Conservation (phyloP, 2,888 invertebrate species). For the Mythimna loreyi region DNA sequence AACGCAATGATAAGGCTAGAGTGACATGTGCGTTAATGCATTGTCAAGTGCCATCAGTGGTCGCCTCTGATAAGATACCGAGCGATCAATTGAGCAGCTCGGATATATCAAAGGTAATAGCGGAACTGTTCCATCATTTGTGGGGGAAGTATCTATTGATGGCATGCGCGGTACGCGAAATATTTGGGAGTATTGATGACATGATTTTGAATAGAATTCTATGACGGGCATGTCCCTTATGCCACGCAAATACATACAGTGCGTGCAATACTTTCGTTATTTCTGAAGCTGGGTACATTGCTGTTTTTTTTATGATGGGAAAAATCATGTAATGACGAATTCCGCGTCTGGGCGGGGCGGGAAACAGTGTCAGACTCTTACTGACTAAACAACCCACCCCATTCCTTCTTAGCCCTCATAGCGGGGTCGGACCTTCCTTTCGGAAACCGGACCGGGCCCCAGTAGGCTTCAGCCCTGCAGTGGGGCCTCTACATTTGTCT, state of each 20-base stretch:
- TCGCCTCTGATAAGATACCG: constrained; percentile 23
- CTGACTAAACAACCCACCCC: no score
- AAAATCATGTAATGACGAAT: no score
- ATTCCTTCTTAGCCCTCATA: no score
- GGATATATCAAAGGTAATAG: constrained; percentile 14
- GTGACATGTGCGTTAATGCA: constrained; percentile 35
- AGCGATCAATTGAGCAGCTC: constrained; percentile 14
- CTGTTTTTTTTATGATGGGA: no score
- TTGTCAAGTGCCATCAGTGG: constrained; percentile 18
- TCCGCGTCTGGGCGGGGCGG: no score
- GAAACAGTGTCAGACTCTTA: no score
- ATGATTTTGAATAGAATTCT: constrained; percentile 1
- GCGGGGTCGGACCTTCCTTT: no score
- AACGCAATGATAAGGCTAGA: constrained; percentile 7
- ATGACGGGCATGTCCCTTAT: neutral
- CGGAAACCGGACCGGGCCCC: no score
- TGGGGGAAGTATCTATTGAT: neutral
- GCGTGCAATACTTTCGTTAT: neutral
- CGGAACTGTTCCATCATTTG: constrained; percentile 1
- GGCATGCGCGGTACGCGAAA: neutral
- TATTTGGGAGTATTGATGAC: neutral
- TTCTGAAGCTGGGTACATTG: no score
- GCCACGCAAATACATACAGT: neutral
- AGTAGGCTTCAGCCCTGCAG: no score
- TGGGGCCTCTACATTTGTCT: no score